Evolutionary conservation across 2,888 invertebrate species (phyloP).

Genomic region (Drosophila conformis): DNA sequence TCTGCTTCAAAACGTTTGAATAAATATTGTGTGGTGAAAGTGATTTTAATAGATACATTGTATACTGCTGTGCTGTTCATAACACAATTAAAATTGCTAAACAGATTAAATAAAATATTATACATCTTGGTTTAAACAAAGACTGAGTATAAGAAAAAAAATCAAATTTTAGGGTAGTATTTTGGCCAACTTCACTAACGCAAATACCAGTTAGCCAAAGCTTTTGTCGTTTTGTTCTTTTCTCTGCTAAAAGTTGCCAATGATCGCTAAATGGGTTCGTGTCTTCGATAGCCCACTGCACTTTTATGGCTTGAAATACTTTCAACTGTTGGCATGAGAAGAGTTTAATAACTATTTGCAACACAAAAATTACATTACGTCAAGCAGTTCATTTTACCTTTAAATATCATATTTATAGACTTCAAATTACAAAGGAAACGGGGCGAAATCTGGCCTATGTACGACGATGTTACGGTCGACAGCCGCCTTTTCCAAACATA

Average conservation of each 20-base stretch:
- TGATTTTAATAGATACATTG: neutral
- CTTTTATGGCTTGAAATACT: slow-evolving; percentile 8
- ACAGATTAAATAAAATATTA: neutral
- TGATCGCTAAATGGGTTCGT: neutral
- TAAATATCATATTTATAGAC: neutral
- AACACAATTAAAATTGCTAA: neutral
- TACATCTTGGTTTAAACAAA: neutral
- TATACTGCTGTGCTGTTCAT: neutral
- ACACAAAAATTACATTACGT: neutral
- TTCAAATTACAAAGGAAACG: neutral
- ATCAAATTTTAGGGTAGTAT: neutral
- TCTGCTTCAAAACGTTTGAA: neutral
- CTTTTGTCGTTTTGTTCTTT: slow-evolving; percentile 16
- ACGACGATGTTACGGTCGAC: neutral
- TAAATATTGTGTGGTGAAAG: neutral
- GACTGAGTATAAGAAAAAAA: neutral
- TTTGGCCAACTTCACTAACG: neutral
- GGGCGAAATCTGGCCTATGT: neutral
- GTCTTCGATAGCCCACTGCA: neutral
- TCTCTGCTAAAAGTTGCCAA: slow-evolving; percentile 28
- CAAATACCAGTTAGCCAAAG: neutral
- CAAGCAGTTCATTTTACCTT: neutral
- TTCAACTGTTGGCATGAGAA: neutral
- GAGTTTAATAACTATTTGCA: no score
- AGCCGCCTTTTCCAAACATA: neutral